These are phyloP conservation scores for Mesopsocus fuscifrons DNA, from an alignment of 2,888 invertebrate genomes.

Conservation along the genomic window DNA sequence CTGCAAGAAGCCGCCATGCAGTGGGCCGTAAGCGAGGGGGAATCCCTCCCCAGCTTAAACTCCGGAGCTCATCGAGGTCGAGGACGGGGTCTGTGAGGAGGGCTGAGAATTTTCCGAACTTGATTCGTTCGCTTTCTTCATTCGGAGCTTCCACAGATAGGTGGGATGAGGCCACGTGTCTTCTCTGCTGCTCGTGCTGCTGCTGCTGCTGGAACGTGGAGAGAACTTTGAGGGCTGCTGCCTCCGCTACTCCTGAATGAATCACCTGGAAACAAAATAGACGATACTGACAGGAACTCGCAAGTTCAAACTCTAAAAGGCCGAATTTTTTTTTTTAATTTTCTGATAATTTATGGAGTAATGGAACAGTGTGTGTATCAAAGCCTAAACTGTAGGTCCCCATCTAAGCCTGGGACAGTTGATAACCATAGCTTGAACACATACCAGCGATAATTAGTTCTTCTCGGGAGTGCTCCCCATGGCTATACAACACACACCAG, in stretches of 20 bases:
- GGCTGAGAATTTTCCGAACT: constrained; percentile 68
- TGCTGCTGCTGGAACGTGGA: not conserved
- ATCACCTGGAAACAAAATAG: too few species aligned
- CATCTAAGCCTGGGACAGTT: too few species aligned
- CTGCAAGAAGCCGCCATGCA: constrained; percentile 37
- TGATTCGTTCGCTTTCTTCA: constrained; percentile 28
- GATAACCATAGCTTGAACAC: too few species aligned
- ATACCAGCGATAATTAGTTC: too few species aligned
- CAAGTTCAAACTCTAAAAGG: too few species aligned
- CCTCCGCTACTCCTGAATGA: constrained; percentile 9
- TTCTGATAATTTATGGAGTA: too few species aligned
- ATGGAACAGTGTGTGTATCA: too few species aligned
- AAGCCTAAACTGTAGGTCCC: too few species aligned
- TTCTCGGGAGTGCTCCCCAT: too few species aligned
- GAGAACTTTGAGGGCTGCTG: not conserved
- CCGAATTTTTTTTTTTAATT: too few species aligned
- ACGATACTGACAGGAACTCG: too few species aligned
- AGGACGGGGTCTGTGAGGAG: constrained; percentile 56
- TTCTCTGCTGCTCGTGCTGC: not conserved
- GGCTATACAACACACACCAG: too few species aligned
- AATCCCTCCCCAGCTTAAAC: constrained; percentile 91
- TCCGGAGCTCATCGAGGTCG: constrained; percentile 71
- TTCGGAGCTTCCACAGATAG: not conserved
- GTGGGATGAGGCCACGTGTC: not conserved
- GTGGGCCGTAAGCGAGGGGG: constrained; percentile 63